These are phyloP conservation scores for Pegoplata infirma DNA, from an alignment of 2,888 invertebrate genomes.

Conservation along the genomic window DNA sequence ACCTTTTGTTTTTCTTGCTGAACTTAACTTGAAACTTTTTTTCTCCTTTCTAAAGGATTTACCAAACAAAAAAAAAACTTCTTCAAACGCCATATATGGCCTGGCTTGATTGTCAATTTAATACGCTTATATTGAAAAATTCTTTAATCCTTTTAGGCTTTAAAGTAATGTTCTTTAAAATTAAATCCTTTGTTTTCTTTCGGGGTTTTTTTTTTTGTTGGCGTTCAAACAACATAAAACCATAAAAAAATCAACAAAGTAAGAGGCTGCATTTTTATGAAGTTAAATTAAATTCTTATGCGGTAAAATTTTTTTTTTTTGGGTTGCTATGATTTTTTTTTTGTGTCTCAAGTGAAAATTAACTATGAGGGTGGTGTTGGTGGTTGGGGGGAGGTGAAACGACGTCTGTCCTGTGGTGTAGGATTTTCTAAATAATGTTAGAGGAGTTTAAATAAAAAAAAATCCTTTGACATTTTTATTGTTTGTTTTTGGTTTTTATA, in stretches of 20 bases:
- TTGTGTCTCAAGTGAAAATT: neutral
- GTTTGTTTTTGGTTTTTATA: slow-evolving; percentile 27
- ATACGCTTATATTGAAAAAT: neutral
- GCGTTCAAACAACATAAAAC: neutral
- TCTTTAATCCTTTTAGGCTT: neutral
- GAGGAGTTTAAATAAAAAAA: slow-evolving; percentile 8
- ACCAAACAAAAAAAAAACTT: too few relatives aligned
- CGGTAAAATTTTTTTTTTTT: neutral
- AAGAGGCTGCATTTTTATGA: slow-evolving; percentile 19
- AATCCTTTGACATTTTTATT: slow-evolving; percentile 33
- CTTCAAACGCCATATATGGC: neutral
- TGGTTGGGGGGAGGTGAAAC: neutral
- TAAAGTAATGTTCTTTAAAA: neutral
- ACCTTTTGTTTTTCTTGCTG: neutral
- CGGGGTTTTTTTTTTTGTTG: neutral
- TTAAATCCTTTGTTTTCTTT: neutral
- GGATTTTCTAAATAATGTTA: slow-evolving; percentile 12
- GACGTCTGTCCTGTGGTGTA: neutral
- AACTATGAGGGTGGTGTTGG: too few relatives aligned
- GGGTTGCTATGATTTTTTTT: neutral
- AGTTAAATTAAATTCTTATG: slow-evolving; percentile 36
- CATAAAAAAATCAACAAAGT: slow-evolving; percentile 15
- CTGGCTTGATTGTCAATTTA: slow-evolving; percentile 9
- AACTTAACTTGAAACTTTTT: neutral
- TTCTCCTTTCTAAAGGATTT: neutral